Percentiles rank a stretch among this genome's conserved stretches.
Evolutionary conservation across 2,888 invertebrate genomes (phyloP).

Genomic region (Oligia strigilis): DNA sequence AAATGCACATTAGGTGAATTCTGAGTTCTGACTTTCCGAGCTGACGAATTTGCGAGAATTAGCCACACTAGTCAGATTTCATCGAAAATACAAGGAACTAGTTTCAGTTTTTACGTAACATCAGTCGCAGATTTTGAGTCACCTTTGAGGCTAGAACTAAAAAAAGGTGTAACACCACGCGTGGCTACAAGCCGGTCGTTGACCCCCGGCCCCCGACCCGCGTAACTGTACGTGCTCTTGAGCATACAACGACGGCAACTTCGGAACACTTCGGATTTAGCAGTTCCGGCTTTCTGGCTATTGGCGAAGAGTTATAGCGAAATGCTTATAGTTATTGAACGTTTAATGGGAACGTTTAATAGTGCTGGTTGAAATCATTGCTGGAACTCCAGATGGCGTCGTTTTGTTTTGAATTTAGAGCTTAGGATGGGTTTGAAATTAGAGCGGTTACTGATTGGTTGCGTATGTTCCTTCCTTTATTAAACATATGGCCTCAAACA

Average conservation of each 20-base stretch:
- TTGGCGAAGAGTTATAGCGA: slow-evolving; percentile 43
- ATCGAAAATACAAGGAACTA: slow-evolving; percentile 16
- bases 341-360: slow-evolving; percentile 38
- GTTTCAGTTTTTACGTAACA: slow-evolving; percentile 24
- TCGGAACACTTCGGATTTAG: slow-evolving; percentile 64
- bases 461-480: neutral
- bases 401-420: slow-evolving; percentile 33
- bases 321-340: slow-evolving; percentile 40
- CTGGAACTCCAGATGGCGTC: slow-evolving; percentile 1
- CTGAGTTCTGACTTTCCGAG: neutral
- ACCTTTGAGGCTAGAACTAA: slow-evolving; percentile 42
- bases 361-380: slow-evolving; percentile 17
- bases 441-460: neutral
- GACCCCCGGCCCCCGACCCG: slow-evolving; percentile 79
- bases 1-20: neutral
- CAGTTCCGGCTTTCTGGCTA: slow-evolving; percentile 64
- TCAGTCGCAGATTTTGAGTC: slow-evolving; percentile 41
- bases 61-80: slow-evolving; percentile 11
- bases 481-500: neutral
- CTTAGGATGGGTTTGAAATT: slow-evolving; percentile 20
- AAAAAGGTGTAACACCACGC: slow-evolving; percentile 54
- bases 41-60: neutral
- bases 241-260: slow-evolving; percentile 61
- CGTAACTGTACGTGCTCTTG: slow-evolving; percentile 74
- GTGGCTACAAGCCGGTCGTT: slow-evolving; percentile 66